Evolutionary conservation across 2,113 vertebrate genomes (phyloP).

Genomic region (Addax nasomaculatus): DNA sequence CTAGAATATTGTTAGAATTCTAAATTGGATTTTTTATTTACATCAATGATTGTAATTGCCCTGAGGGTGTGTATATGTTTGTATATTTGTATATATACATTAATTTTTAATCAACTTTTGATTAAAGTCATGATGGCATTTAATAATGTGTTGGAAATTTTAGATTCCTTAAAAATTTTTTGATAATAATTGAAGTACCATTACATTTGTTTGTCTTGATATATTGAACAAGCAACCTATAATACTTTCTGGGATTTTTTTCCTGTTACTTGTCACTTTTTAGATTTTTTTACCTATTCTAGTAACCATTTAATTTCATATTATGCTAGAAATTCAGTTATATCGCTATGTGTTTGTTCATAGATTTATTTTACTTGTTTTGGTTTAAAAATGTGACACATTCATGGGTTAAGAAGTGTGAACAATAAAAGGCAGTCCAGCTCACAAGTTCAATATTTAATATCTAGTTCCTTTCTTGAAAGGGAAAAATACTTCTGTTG

Average conservation of each 20-base stretch:
- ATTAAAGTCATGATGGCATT: neutral
- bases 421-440: neutral
- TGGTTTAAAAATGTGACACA: neutral
- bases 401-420: neutral
- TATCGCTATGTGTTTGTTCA: neutral
- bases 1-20: neutral
- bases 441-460: neutral
- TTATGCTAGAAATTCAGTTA: neutral
- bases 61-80: neutral
- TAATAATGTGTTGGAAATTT: neutral
- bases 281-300: neutral
- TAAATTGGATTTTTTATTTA: neutral
- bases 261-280: neutral
- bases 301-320: neutral
- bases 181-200: neutral
- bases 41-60: neutral
- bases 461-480: neutral
- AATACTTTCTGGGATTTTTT: neutral
- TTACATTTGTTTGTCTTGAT: neutral
- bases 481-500: neutral
- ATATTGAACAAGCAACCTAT: neutral
- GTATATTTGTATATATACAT: neutral
- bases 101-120: neutral
- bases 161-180: neutral
- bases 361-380: neutral